Evolutionary conservation across 53 echinoderm and acorn worm genomes (phyloP), one percentile per base, ranked within the genome.

Genomic region (Paelopatides confundens): DNA sequence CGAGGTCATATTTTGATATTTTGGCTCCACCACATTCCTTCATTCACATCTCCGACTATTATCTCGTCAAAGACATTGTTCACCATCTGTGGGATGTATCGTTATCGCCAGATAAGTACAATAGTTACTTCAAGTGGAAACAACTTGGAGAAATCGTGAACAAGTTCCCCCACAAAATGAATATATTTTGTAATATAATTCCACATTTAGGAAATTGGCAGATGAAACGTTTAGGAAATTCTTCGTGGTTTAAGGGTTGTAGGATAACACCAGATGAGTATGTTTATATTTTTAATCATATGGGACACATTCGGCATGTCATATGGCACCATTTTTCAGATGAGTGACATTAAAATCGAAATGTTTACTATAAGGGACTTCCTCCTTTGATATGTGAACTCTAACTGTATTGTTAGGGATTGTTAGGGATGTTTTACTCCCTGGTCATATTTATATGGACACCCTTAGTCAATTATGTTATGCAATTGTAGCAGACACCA

Each of bases 31-130:
- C 92, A 0, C 65, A 82, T 32, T 96, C 96, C 0, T 96, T 74
- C 71, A 92, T 96, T 32, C 96, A 96, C 83, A 66, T 94, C 24
- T 86, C 94, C 46, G 92, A 96, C 68, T 96, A 90, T 53, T 43
- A 90, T 35, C 71, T 54, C 23, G 69, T 66, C 4, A 37, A 86
- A 17, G 88, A 87, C 32, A 83, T 96, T 11, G 94, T 88, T 1
- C 18, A 89, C 1, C 90, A 90, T 65, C 63, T 96, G 30, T 24
- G 67, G 13, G 66, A 85, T 8, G 49, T 94, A 4, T 86, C 31
- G 33, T 24, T 85, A 1, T 86, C 92, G 31, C 88, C 92, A 15
- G 71, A 88, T 26, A 79, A 91, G 62, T 96, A 96, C 70, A 90
- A 86, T 31, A 51, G 39, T 47, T 96, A 65, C 67, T 96, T 96